Percentiles rank a stretch among this genome's conserved stretches.
Evolutionary conservation across 2,888 invertebrate genomes (phyloP).

Genomic region (Sinodicranocentrus sp.): DNA sequence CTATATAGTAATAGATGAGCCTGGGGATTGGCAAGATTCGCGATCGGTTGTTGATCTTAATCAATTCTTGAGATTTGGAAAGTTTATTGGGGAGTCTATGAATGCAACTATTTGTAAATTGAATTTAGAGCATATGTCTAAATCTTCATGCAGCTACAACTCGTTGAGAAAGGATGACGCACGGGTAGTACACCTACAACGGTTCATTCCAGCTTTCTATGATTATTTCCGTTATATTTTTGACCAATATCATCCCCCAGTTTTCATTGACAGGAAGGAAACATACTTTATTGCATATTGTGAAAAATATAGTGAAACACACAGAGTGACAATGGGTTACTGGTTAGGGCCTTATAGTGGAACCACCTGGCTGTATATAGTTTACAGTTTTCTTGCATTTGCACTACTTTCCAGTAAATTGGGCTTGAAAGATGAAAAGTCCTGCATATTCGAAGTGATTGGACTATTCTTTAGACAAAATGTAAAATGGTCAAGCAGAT

Average conservation of each 20-base stretch:
- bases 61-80: background rate
- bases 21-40: background rate
- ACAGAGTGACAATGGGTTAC: constrained; percentile 3
- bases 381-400: background rate
- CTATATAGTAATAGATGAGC: background rate
- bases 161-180: too few relatives aligned
- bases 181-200: too few relatives aligned
- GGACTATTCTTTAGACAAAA: constrained; percentile 7
- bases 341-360: background rate
- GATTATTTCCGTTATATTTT: background rate
- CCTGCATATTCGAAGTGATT: constrained; percentile 3
- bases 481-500: constrained; percentile 10
- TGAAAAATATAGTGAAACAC: background rate
- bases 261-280: background rate
- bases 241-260: background rate
- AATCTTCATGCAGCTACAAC: too few relatives aligned
- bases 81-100: background rate
- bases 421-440: too few relatives aligned
- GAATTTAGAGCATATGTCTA: too few relatives aligned
- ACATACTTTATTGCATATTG: constrained; percentile 3
- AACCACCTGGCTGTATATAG: background rate
- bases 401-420: background rate
- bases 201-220: too few relatives aligned
- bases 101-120: too few relatives aligned
- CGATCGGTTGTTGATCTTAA: background rate